A percentile compares a stretch with the other conserved stretches of the same genome.
These are phyloP conservation scores for Eumeta japonica DNA, from an alignment of 1,140 invertebrate species.

Conservation along the genomic window DNA sequence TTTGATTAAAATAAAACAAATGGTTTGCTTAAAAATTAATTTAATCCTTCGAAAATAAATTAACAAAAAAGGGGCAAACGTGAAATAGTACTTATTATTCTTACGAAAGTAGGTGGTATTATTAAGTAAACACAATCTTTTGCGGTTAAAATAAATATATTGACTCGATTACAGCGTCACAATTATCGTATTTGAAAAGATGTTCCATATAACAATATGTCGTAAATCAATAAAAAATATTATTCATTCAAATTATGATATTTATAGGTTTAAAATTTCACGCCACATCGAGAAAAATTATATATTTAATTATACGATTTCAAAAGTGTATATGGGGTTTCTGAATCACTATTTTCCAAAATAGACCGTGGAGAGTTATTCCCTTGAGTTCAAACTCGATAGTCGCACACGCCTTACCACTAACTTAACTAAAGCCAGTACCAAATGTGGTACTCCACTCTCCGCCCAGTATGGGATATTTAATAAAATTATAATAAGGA, in stretches of 20 bases:
- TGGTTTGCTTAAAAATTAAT: slow-evolving; percentile 39
- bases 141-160: no score
- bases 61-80: slow-evolving; percentile 38
- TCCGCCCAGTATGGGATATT: slow-evolving; percentile 15
- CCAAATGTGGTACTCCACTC: slow-evolving; percentile 32
- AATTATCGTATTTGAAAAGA: no score
- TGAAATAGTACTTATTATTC: slow-evolving; percentile 23
- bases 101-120: slow-evolving; percentile 41
- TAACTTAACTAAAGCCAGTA: slow-evolving; percentile 39
- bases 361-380: no score
- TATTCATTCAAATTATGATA: no score
- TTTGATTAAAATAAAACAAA: slow-evolving; percentile 13
- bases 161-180: no score
- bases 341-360: slow-evolving; percentile 28
- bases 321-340: no score
- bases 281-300: no score
- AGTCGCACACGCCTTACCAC: slow-evolving; percentile 43
- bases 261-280: no score
- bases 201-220: no score
- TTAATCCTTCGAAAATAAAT: slow-evolving; percentile 54
- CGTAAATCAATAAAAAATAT: no score
- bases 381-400: slow-evolving; percentile 31
- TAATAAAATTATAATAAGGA: slow-evolving; percentile 33
- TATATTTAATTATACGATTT: no score
- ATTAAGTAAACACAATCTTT: slow-evolving; percentile 46